Percentiles rank a stretch among this genome's conserved stretches.
phyloP scores from a whole-genome alignment of 2,888 invertebrate species.

The Gymnocheta viridis region DNA sequence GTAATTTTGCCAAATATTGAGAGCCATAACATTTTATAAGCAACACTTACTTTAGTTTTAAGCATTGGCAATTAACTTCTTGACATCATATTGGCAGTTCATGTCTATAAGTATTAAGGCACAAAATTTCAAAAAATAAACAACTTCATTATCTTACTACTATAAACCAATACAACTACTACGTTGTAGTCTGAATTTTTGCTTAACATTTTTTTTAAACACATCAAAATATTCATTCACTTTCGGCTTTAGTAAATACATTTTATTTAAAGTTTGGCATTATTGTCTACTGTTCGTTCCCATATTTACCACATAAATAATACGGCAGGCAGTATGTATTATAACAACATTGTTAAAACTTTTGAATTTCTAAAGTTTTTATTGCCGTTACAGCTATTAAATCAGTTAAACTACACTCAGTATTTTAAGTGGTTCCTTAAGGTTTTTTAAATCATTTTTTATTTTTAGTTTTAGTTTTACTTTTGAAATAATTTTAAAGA shows the following conservation, averaged over 20 bases:
- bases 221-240: neutral
- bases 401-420: conserved; percentile 30
- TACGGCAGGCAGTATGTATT: conserved; percentile 1
- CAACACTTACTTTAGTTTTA: neutral
- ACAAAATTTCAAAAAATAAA: neutral
- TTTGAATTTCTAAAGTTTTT: conserved; percentile 28
- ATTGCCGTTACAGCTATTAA: conserved; percentile 23
- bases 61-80: conserved; percentile 26
- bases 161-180: neutral
- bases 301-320: conserved; percentile 34
- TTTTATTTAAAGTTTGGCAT: conserved; percentile 18
- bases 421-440: conserved; percentile 27
- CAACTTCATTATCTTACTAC: neutral
- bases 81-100: conserved; percentile 62
- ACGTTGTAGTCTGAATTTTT: neutral
- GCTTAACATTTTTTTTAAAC: too few relatives aligned
- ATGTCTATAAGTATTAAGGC: conserved; percentile 61
- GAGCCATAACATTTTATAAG: neutral
- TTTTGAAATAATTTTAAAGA: neutral
- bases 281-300: neutral
- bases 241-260: neutral
- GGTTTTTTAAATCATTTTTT: neutral
- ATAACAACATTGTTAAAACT: conserved; percentile 44
- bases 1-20: neutral
- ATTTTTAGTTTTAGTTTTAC: neutral